phyloP scores from a whole-genome alignment of 2,888 invertebrate genomes.

The Epirrhoe tristata region DNA sequence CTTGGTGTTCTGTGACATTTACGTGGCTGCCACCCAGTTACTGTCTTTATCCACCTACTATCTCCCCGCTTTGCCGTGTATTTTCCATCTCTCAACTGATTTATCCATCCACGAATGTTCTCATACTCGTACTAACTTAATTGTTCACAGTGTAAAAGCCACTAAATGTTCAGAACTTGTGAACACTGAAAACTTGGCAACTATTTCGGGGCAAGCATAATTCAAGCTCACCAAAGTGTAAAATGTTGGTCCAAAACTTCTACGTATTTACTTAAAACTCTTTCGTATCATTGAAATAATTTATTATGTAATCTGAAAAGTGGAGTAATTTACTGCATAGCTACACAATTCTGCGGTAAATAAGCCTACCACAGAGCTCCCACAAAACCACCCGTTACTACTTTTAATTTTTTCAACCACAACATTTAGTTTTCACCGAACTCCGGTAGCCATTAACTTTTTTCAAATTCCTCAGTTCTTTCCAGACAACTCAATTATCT shows the following conservation, averaged over 20 bases:
- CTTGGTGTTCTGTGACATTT: too few species aligned
- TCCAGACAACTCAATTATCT: constrained; percentile 58
- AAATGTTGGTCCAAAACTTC: neutral
- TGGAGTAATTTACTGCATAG: neutral
- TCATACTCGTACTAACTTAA: neutral
- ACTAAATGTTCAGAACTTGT: neutral
- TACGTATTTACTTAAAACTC: too few species aligned
- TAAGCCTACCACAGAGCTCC: neutral
- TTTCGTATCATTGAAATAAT: too few species aligned
- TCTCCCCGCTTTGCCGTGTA: too few species aligned
- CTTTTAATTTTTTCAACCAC: constrained; percentile 12
- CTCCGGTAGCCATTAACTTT: constrained; percentile 31
- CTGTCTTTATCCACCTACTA: too few species aligned
- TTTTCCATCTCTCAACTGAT: too few species aligned
- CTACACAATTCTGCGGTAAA: neutral
- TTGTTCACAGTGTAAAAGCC: neutral
- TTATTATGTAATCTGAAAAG: neutral
- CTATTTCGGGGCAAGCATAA: neutral
- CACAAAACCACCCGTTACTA: constrained; percentile 17
- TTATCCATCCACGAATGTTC: too few species aligned
- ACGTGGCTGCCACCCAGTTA: too few species aligned
- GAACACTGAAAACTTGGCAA: neutral
- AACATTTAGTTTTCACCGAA: constrained; percentile 29
- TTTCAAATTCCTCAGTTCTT: constrained; percentile 22
- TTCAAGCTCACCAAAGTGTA: neutral